Percentiles rank a stretch among this genome's conserved stretches.
Evolutionary conservation across 2,113 vertebrate genomes (phyloP).

Genomic region (Mirounga angustirostris): DNA sequence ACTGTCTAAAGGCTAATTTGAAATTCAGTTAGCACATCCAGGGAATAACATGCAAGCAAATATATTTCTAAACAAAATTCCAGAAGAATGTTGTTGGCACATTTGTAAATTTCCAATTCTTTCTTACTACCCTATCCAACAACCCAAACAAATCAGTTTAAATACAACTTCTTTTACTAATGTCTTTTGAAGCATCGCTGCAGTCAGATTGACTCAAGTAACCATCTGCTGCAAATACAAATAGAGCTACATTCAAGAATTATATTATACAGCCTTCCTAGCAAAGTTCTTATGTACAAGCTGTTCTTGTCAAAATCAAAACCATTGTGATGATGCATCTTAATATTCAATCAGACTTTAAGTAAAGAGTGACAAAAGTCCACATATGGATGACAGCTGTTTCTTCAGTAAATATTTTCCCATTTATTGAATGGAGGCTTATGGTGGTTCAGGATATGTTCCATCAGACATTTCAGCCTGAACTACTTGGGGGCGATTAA

Average conservation of each 20-base stretch:
- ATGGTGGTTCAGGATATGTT: slow-evolving; percentile 83
- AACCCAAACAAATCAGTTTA: slow-evolving; percentile 85
- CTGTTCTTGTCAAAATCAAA: slow-evolving; percentile 90
- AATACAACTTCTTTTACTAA: slow-evolving; percentile 82
- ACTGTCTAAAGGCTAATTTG: slow-evolving; percentile 64
- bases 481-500: slow-evolving; percentile 64
- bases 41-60: slow-evolving; percentile 63
- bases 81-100: slow-evolving; percentile 66
- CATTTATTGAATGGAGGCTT: slow-evolving; percentile 87
- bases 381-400: slow-evolving; percentile 92
- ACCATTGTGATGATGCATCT: slow-evolving; percentile 88
- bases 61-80: slow-evolving; percentile 42
- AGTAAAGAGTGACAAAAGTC: slow-evolving; percentile 92
- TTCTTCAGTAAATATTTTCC: slow-evolving; percentile 91
- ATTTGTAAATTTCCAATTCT: slow-evolving; percentile 80
- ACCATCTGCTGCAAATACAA: slow-evolving; percentile 90
- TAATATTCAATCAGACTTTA: slow-evolving; percentile 90
- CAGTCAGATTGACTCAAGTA: slow-evolving; percentile 86
- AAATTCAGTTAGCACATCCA: slow-evolving; percentile 63
- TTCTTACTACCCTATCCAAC: slow-evolving; percentile 79
- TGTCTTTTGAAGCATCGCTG: slow-evolving; percentile 83
- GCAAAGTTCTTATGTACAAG: slow-evolving; percentile 88
- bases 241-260: slow-evolving; percentile 84
- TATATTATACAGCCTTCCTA: slow-evolving; percentile 84
- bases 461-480: slow-evolving; percentile 80